These are phyloP conservation scores for Regulus satrapa DNA, from an alignment of 2,113 vertebrate genomes.

Conservation along the genomic window DNA sequence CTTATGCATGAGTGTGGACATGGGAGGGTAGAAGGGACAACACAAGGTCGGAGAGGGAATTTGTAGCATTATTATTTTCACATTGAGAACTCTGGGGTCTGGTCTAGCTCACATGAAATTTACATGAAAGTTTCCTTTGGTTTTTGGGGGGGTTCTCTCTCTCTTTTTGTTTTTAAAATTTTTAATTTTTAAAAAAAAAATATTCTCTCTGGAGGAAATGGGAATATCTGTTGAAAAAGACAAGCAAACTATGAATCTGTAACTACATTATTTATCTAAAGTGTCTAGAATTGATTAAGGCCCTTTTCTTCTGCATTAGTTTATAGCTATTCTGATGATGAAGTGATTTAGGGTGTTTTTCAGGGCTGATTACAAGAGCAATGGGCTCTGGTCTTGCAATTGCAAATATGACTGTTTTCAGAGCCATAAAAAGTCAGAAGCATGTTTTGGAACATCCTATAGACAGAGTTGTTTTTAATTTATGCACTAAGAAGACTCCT, in stretches of 20 bases:
- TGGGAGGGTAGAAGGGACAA: neutral
- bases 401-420: neutral
- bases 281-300: neutral
- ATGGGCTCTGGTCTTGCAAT: neutral
- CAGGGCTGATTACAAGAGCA: neutral
- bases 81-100: neutral
- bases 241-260: neutral
- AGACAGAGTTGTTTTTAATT: constrained; percentile 29
- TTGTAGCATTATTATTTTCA: neutral
- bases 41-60: neutral
- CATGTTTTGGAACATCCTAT: neutral
- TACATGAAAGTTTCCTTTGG: neutral
- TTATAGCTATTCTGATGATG: neutral
- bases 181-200: too few species aligned
- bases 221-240: neutral
- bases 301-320: neutral
- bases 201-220: neutral
- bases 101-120: neutral
- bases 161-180: too few species aligned
- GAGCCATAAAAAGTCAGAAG: neutral
- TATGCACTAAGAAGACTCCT: constrained; percentile 19
- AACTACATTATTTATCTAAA: neutral
- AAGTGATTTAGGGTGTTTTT: neutral
- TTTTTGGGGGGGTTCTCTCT: too few species aligned
- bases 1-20: neutral